phyloP scores from a whole-genome alignment of 2,888 invertebrate species.

The Andricus quercusramuli region DNA sequence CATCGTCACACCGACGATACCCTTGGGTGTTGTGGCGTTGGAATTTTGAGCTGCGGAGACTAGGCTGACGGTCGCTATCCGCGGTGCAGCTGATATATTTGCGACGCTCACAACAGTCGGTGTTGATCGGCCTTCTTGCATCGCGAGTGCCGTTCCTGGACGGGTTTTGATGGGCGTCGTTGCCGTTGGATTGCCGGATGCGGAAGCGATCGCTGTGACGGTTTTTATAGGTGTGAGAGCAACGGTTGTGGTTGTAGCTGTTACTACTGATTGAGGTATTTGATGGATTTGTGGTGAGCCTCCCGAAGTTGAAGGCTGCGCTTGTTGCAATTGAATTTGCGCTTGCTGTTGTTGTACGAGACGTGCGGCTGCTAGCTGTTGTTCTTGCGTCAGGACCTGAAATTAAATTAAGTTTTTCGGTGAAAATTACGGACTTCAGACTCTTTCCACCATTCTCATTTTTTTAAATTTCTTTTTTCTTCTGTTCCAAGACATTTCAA shows the following conservation, averaged over 20 bases:
- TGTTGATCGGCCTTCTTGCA: constrained; percentile 71
- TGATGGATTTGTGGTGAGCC: constrained; percentile 66
- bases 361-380: constrained; percentile 65
- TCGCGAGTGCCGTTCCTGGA: constrained; percentile 56
- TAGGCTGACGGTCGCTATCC: constrained; percentile 72
- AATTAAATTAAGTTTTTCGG: background rate
- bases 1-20: constrained; percentile 79
- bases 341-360: constrained; percentile 63
- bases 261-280: constrained; percentile 63
- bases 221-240: constrained; percentile 64
- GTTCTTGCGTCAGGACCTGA: constrained; percentile 56
- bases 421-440: no score
- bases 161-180: constrained; percentile 69
- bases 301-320: constrained; percentile 59
- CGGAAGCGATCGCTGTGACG: constrained; percentile 61
- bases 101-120: constrained; percentile 76
- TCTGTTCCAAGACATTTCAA: no score
- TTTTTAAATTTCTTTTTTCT: no score
- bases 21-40: constrained; percentile 68
- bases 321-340: constrained; percentile 63
- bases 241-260: constrained; percentile 61
- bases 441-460: no score
- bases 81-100: constrained; percentile 75
- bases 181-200: constrained; percentile 59
- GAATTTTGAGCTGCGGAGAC: constrained; percentile 68